These are phyloP conservation scores for Chionis minor DNA, from an alignment of 2,113 vertebrate genomes.

Conservation along the genomic window DNA sequence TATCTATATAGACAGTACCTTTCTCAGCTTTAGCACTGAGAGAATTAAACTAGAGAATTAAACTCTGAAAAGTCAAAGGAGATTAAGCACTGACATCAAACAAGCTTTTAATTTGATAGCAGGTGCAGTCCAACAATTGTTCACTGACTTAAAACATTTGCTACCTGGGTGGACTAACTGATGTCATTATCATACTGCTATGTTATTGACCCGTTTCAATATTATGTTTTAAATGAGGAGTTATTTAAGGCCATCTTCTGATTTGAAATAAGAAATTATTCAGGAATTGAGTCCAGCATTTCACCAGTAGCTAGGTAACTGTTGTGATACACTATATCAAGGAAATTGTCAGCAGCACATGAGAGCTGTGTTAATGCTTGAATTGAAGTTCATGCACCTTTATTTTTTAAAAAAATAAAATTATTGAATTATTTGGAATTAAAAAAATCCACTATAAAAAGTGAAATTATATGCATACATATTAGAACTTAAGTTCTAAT, in stretches of 20 bases:
- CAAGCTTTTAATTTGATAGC: slow-evolving; percentile 53
- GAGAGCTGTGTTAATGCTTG: background rate
- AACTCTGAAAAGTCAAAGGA: slow-evolving; percentile 23
- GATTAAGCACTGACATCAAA: slow-evolving; percentile 24
- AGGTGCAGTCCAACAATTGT: background rate
- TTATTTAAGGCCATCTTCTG: background rate
- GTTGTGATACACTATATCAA: background rate
- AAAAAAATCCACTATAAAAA: background rate
- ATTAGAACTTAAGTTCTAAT: background rate
- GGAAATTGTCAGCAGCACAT: background rate
- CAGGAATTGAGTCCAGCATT: background rate
- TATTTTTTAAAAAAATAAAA: background rate
- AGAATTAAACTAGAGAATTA: too few species aligned
- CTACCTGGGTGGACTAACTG: slow-evolving; percentile 53
- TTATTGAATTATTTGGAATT: background rate
- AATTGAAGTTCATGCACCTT: background rate
- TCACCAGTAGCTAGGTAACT: background rate
- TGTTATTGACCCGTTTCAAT: slow-evolving; percentile 20
- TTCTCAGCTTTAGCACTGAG: slow-evolving; percentile 36
- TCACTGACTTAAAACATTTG: slow-evolving; percentile 59
- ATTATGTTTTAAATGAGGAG: background rate
- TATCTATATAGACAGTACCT: background rate
- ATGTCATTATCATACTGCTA: background rate
- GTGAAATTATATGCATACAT: background rate
- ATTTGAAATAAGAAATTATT: background rate